A percentile compares a stretch with the other conserved stretches of the same genome.
Evolutionary conservation across 2,113 vertebrate species (phyloP).

Genomic region (Corythornis vintsioides): DNA sequence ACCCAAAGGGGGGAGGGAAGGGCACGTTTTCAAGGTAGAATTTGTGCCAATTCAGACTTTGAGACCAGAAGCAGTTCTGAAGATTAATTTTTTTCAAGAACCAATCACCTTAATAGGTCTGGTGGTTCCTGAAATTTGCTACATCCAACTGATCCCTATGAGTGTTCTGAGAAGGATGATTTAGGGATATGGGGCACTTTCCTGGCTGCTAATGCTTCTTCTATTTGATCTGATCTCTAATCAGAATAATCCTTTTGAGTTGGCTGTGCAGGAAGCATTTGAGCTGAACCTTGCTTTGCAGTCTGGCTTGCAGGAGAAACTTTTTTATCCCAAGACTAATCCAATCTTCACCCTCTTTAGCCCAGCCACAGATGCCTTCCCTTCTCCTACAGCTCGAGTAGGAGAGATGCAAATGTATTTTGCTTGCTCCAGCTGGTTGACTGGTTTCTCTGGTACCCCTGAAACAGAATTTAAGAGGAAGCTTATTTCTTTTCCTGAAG

Average conservation of each 20-base stretch:
- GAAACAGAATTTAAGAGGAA: neutral
- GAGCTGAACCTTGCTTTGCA: neutral
- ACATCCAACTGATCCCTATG: neutral
- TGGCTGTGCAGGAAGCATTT: neutral
- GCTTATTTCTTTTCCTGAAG: constrained; percentile 6
- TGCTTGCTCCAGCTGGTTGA: neutral
- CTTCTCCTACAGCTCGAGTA: neutral
- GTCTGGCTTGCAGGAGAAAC: neutral
- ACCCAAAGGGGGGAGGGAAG: constrained; percentile 22
- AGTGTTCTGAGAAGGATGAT: neutral
- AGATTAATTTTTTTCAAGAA: neutral
- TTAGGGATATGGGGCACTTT: neutral
- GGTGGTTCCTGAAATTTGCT: neutral
- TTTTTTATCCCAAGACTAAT: neutral
- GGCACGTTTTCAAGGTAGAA: neutral
- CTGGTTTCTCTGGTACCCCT: neutral
- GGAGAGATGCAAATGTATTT: neutral
- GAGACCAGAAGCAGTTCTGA: neutral
- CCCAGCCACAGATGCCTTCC: neutral
- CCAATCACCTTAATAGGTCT: neutral
- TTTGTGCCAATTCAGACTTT: constrained; percentile 8
- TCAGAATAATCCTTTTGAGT: neutral
- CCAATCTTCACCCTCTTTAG: neutral
- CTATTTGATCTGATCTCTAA: neutral
- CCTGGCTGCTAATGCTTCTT: neutral